phyloP scores from a whole-genome alignment of 2,113 vertebrate genomes.

The Chitala chitala region DNA sequence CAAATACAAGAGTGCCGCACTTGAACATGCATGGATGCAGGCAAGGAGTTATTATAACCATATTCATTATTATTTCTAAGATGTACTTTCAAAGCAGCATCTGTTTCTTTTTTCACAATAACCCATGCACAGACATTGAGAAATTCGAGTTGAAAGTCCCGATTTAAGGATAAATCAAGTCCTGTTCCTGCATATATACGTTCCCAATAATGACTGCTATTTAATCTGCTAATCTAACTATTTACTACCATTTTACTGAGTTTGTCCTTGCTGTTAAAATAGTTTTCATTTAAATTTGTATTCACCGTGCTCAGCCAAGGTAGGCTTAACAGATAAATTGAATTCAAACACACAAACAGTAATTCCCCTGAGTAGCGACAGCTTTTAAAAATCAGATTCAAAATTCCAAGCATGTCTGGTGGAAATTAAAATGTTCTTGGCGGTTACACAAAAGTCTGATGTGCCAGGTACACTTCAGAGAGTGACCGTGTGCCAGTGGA shows the following conservation, averaged over 20 bases:
- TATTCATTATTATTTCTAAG: too few relatives aligned
- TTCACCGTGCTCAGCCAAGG: neutral
- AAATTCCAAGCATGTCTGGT: slow-evolving; percentile 39
- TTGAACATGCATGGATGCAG: too few relatives aligned
- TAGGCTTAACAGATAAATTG: neutral
- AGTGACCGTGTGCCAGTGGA: slow-evolving; percentile 37
- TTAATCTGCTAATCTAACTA: neutral
- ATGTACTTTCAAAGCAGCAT: too few relatives aligned
- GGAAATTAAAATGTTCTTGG: slow-evolving; percentile 41
- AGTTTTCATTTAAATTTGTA: neutral
- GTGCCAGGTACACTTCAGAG: slow-evolving; percentile 33
- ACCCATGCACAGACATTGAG: neutral
- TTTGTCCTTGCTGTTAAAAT: neutral
- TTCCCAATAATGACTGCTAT: neutral
- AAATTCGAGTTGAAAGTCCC: neutral
- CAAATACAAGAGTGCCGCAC: neutral
- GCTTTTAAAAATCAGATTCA: slow-evolving; percentile 30
- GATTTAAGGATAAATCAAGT: neutral
- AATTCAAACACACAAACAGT: neutral
- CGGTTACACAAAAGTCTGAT: slow-evolving; percentile 42
- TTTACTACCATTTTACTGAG: neutral
- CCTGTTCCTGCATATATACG: too few relatives aligned
- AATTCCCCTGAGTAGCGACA: neutral
- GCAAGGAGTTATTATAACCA: too few relatives aligned
- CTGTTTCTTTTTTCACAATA: too few relatives aligned